Evolutionary conservation across 2,113 vertebrate genomes (phyloP).

Genomic region (Oriolus oriolus): DNA sequence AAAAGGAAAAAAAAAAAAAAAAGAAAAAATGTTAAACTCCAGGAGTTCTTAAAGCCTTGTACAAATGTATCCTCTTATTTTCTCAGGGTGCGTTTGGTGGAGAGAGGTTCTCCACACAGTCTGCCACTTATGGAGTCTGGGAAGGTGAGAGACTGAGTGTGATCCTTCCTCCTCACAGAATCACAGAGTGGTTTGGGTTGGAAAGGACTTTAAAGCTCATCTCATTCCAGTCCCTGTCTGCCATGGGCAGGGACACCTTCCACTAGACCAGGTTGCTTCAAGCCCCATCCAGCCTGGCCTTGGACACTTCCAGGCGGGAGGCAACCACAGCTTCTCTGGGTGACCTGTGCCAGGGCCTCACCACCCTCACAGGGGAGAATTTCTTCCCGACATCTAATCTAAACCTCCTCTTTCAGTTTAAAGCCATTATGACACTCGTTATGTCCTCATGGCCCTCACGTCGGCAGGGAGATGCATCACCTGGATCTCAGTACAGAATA

Average conservation of each 20-base stretch:
- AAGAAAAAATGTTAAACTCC: not conserved
- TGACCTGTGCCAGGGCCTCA: not conserved
- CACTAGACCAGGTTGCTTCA: not conserved
- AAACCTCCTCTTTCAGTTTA: not conserved
- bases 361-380: not conserved
- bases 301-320: not conserved
- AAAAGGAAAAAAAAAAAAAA: not conserved
- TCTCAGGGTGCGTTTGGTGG: conserved; percentile 90
- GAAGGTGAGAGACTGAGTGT: conserved; percentile 77
- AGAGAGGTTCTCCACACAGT: conserved; percentile 94
- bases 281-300: rapidly evolving
- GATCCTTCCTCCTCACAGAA: not conserved
- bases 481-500: not conserved
- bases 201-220: not conserved
- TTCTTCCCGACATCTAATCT: not conserved
- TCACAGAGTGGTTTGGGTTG: not conserved
- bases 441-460: not conserved
- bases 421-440: not conserved
- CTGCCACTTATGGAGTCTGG: conserved; percentile 94
- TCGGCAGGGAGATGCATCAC: not conserved
- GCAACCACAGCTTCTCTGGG: not conserved
- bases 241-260: not conserved
- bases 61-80: not conserved
- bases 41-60: not conserved
- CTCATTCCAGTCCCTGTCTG: not conserved